Percentiles rank a stretch among this genome's conserved stretches.
Evolutionary conservation across 1,140 invertebrate species (phyloP).

Genomic region (Drosophila bifasciata): DNA sequence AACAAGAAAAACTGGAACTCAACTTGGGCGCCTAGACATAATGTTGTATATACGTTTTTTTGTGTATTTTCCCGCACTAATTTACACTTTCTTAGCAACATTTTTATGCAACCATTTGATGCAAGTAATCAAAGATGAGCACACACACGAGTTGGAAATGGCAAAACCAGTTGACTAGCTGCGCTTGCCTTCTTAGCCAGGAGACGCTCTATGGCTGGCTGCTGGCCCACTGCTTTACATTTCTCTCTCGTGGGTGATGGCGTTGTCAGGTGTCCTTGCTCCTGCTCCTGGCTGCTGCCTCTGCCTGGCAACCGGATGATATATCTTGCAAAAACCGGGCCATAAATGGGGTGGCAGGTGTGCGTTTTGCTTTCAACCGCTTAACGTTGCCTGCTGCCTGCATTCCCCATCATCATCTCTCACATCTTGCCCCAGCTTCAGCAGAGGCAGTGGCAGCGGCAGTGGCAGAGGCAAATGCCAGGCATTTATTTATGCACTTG

Average conservation of each 20-base stretch:
- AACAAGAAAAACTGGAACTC: conserved; percentile 16
- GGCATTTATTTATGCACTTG: conserved; percentile 78
- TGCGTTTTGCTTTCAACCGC: conserved; percentile 58
- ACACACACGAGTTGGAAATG: neutral
- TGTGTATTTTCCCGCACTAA: too few relatives aligned
- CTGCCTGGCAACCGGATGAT: conserved; percentile 40
- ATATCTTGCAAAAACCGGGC: conserved; percentile 53
- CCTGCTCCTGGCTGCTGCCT: conserved; percentile 1
- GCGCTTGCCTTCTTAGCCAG: neutral
- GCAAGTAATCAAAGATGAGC: too few relatives aligned
- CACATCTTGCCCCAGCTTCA: conserved; percentile 40
- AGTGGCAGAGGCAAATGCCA: conserved; percentile 27
- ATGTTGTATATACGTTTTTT: neutral
- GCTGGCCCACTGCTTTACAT: conserved; percentile 11
- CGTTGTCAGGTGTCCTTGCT: conserved; percentile 33
- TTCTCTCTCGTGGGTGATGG: conserved; percentile 46
- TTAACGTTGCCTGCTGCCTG: conserved; percentile 56
- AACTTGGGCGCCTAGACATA: too few relatives aligned
- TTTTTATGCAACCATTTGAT: too few relatives aligned
- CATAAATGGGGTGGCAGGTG: conserved; percentile 62
- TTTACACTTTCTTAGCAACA: too few relatives aligned
- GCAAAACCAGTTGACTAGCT: conserved; percentile 28
- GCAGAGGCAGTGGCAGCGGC: conserved; percentile 19
- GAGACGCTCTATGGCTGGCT: conserved; percentile 10
- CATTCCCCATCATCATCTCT: conserved; percentile 54